A percentile compares a stretch with the other conserved stretches of the same genome.
Conservation (phyloP, 2,113 vertebrate genomes). For the Labrus mixtus region DNA sequence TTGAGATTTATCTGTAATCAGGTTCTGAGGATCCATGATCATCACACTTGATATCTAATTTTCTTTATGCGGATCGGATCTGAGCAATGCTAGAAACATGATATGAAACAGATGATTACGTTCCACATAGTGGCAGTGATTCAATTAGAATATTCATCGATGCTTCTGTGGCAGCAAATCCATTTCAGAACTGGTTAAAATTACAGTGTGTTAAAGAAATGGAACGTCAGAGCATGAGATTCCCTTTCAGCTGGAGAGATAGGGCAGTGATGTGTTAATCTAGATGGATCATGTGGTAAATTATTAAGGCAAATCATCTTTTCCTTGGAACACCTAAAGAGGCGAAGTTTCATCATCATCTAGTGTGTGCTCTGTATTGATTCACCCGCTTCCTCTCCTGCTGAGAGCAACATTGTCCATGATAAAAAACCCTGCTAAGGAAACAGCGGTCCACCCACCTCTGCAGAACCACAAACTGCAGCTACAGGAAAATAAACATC, state of each 20-base stretch:
- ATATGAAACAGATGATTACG: background rate
- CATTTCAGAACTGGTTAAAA: background rate
- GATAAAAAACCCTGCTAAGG: conserved; percentile 3
- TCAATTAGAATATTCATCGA: background rate
- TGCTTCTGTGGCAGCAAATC: background rate
- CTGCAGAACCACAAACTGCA: background rate
- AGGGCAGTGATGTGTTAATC: background rate
- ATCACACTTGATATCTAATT: background rate
- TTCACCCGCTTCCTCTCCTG: conserved; percentile 5
- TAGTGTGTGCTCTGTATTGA: conserved; percentile 4
- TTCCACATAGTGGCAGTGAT: background rate
- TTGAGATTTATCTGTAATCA: too few relatives aligned
- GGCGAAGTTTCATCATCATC: conserved; percentile 18
- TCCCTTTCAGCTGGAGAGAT: background rate
- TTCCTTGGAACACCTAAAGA: background rate
- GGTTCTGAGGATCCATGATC: background rate
- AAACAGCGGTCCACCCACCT: conserved; percentile 7
- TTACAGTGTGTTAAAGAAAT: background rate
- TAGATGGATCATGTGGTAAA: background rate
- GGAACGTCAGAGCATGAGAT: background rate
- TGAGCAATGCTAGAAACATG: background rate
- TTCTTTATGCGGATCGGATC: too few relatives aligned
- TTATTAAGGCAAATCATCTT: background rate
- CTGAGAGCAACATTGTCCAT: conserved; percentile 14
- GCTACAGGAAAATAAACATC: conserved; percentile 19